These are phyloP conservation scores for Sthenelais limicola DNA, from an alignment of 2,888 invertebrate genomes.

Conservation along the genomic window DNA sequence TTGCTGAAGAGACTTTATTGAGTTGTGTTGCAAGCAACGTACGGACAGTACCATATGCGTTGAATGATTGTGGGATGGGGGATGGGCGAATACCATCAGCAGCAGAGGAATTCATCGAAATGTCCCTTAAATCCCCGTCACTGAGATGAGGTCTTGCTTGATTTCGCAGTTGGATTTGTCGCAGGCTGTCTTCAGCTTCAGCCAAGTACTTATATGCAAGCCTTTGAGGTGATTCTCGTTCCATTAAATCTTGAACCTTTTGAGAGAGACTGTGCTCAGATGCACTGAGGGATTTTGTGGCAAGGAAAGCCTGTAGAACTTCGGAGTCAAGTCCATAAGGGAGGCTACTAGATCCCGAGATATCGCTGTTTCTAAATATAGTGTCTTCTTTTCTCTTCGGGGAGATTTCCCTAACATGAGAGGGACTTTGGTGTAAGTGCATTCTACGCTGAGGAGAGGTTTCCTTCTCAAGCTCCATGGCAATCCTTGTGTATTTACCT, in stretches of 20 bases:
- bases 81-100: constrained; percentile 5
- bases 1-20: constrained; percentile 59
- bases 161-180: background rate
- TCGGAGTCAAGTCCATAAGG: background rate
- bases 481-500: constrained; percentile 26
- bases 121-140: background rate
- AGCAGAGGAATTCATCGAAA: background rate
- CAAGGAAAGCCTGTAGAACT: no score
- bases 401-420: background rate
- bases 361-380: no score
- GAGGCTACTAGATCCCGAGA: constrained; percentile 17
- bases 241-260: constrained; percentile 58
- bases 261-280: constrained; percentile 49
- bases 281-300: no score
- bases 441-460: constrained; percentile 15
- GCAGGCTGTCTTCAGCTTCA: constrained; percentile 55
- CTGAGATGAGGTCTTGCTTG: constrained; percentile 1
- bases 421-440: background rate
- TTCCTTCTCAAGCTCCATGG: constrained; percentile 22
- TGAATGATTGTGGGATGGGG: constrained; percentile 11
- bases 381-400: no score
- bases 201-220: constrained; percentile 61
- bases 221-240: constrained; percentile 57
- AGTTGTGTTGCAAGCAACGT: constrained; percentile 58
- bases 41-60: constrained; percentile 2